phyloP scores from a whole-genome alignment of 2,113 vertebrate genomes.

The Picathartes gymnocephalus region DNA sequence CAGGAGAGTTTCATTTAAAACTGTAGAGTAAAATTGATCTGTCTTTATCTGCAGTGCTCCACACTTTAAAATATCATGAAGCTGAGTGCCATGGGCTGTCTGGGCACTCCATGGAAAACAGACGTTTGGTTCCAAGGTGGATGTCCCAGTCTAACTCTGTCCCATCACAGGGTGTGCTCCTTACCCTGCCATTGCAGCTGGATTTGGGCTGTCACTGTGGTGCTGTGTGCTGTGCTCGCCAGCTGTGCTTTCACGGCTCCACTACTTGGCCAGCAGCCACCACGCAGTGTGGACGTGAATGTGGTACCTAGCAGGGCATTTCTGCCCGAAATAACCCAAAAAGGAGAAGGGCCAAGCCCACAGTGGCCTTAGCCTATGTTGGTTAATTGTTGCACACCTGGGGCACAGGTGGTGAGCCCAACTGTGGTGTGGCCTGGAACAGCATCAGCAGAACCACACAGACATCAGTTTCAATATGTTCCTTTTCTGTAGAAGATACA shows the following conservation, averaged over 20 bases:
- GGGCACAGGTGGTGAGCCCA: not conserved
- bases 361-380: not conserved
- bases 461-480: not conserved
- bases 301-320: not conserved
- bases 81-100: not conserved
- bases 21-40: conserved; percentile 54
- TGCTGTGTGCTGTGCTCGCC: fast-evolving
- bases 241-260: not conserved
- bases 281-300: fast-evolving
- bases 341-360: not conserved
- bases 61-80: fast-evolving
- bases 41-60: not conserved
- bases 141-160: not conserved
- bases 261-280: not conserved
- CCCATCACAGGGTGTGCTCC: not conserved
- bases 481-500: not conserved
- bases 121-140: fast-evolving
- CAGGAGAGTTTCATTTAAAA: conserved; percentile 66
- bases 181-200: not conserved
- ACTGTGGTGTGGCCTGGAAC: fast-evolving
- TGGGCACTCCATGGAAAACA: not conserved
- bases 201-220: not conserved
- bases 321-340: not conserved
- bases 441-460: not conserved
- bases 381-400: not conserved